phyloP scores from a whole-genome alignment of 1,140 invertebrate species.

The Drosophila jambulina region DNA sequence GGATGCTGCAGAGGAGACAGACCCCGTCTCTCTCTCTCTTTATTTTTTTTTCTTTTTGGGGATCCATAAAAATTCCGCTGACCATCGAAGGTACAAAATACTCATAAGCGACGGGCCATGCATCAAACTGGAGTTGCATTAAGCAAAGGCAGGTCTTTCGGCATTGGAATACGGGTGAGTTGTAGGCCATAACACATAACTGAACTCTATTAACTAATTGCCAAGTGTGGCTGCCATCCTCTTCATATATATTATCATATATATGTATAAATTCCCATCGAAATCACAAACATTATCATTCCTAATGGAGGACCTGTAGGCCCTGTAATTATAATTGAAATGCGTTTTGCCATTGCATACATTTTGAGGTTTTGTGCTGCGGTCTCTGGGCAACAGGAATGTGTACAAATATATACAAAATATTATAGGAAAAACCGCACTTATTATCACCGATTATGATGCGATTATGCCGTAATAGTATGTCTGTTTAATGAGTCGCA shows the following conservation, averaged over 20 bases:
- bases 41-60: not conserved
- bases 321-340: conserved; percentile 50
- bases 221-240: not conserved
- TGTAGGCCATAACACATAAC: not conserved
- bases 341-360: conserved; percentile 36
- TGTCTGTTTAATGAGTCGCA: conserved; percentile 33
- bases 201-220: conserved; percentile 22
- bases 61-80: conserved; percentile 61
- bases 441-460: conserved; percentile 72
- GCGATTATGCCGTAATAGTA: conserved; percentile 37
- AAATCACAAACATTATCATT: conserved; percentile 12
- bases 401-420: conserved; percentile 19
- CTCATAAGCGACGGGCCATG: conserved; percentile 19
- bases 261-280: not conserved
- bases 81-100: conserved; percentile 40
- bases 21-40: not conserved
- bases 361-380: conserved; percentile 69
- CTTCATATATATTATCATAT: not conserved
- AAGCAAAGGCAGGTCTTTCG: not conserved
- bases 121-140: conserved; percentile 20
- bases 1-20: conserved; percentile 20
- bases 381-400: conserved; percentile 38
- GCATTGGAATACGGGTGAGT: too few relatives aligned
- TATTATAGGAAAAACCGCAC: conserved; percentile 53
- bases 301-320: conserved; percentile 1